Evolutionary conservation across 2,113 vertebrate species (phyloP).

Genomic region (Andinoacara biseriatus): DNA sequence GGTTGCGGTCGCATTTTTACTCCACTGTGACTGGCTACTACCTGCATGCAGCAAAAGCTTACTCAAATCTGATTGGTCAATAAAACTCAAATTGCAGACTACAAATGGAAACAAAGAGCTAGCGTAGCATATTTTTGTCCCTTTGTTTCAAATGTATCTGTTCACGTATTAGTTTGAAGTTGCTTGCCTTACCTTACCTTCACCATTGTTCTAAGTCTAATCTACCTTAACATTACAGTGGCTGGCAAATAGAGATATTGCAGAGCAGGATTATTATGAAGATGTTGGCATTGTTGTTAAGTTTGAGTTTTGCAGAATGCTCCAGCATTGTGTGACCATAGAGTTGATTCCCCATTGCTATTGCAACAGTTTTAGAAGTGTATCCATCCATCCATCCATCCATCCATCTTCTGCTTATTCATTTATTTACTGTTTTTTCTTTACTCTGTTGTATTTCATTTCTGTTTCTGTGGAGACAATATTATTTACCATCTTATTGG

Average conservation of each 20-base stretch:
- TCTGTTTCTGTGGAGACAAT: not conserved
- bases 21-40: not conserved
- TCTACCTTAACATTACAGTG: not conserved
- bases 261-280: not conserved
- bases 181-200: not conserved
- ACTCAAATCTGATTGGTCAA: too few species aligned
- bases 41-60: too few species aligned
- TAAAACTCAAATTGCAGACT: not conserved
- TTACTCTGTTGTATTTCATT: not conserved
- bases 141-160: not conserved
- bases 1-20: not conserved
- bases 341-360: not conserved
- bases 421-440: not conserved
- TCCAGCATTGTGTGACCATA: not conserved
- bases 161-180: not conserved
- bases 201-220: not conserved
- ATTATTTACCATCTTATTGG: not conserved
- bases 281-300: not conserved
- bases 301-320: not conserved
- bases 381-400: too few species aligned
- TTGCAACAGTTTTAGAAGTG: not conserved
- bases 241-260: not conserved
- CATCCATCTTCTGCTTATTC: too few species aligned
- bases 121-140: not conserved
- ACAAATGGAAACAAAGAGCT: not conserved